phyloP scores from a whole-genome alignment of 2,888 invertebrate genomes.

The Brachypalpus laphriformis region DNA sequence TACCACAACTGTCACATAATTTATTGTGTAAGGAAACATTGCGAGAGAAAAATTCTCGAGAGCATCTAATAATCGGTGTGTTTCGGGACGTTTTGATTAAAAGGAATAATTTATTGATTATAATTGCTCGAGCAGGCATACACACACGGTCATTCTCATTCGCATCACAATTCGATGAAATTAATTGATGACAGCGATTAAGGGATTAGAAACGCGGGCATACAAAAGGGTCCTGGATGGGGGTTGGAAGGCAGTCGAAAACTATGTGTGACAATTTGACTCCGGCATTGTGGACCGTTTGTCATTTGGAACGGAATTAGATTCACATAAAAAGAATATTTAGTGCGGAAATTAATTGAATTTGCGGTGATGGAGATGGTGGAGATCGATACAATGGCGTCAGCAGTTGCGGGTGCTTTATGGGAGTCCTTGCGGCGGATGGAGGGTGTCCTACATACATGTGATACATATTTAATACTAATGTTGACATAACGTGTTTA shows the following conservation, averaged over 20 bases:
- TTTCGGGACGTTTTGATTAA: conserved; percentile 58
- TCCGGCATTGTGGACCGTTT: conserved; percentile 40
- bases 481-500: background rate
- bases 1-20: conserved; percentile 59
- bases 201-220: conserved; percentile 53
- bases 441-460: background rate
- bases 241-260: background rate
- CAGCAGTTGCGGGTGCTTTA: background rate
- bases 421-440: background rate
- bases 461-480: background rate
- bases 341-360: conserved; percentile 54
- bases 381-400: conserved; percentile 16
- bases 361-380: conserved; percentile 15
- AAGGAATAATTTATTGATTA: conserved; percentile 68
- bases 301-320: conserved; percentile 51
- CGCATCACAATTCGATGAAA: conserved; percentile 68
- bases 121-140: conserved; percentile 21
- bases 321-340: conserved; percentile 50
- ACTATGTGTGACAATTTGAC: conserved; percentile 38
- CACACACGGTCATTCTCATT: conserved; percentile 55
- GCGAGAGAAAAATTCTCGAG: background rate
- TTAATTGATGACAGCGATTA: conserved; percentile 67
- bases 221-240: background rate
- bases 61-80: background rate
- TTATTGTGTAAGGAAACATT: background rate